Percentiles rank a stretch among this genome's conserved stretches.
Evolutionary conservation across 2,888 invertebrate genomes (phyloP).

Genomic region (Drosophila neonasuta): DNA sequence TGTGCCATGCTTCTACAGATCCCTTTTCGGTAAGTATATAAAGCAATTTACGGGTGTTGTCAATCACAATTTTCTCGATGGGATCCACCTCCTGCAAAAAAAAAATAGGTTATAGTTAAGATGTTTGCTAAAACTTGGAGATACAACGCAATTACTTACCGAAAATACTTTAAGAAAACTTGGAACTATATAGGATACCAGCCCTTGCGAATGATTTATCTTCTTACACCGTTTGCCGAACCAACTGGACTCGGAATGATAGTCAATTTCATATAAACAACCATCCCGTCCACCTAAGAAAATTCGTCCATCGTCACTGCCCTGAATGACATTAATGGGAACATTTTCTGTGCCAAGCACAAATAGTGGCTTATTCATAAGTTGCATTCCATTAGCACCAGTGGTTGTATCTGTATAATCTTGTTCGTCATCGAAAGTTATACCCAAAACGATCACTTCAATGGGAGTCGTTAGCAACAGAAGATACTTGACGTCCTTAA

Average conservation of each 20-base stretch:
- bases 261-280: constrained; percentile 95
- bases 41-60: constrained; percentile 93
- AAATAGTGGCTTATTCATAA: constrained; percentile 97
- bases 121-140: not conserved
- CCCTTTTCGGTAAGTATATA: constrained; percentile 96
- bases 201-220: constrained; percentile 95
- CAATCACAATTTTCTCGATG: constrained; percentile 93
- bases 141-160: constrained; percentile 48
- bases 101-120: too few relatives aligned
- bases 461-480: constrained; percentile 96
- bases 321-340: constrained; percentile 90
- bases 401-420: constrained; percentile 23
- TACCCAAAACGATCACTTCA: constrained; percentile 88
- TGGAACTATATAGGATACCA: constrained; percentile 93
- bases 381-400: constrained; percentile 88
- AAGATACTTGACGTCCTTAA: constrained; percentile 94
- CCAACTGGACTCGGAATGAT: constrained; percentile 96
- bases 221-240: constrained; percentile 97
- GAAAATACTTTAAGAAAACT: constrained; percentile 91
- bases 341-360: constrained; percentile 94
- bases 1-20: constrained; percentile 93
- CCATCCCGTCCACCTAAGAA: constrained; percentile 98
- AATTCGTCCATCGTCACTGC: constrained; percentile 92
- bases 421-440: constrained; percentile 79
- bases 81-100: constrained; percentile 92